phyloP scores from a whole-genome alignment of 2,888 invertebrate species.

The Apodemia mormo region DNA sequence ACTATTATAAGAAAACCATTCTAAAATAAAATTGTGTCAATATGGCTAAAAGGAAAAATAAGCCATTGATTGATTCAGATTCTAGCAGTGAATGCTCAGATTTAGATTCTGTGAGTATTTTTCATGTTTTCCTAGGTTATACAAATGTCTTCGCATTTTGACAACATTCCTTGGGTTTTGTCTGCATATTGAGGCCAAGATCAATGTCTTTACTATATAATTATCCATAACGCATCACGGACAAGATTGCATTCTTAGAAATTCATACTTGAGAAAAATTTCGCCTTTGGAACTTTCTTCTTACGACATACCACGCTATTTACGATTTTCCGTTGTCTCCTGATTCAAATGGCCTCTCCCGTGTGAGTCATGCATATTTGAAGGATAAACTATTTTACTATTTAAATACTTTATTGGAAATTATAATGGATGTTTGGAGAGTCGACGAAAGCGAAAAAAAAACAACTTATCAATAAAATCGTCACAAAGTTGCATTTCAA shows the following conservation, averaged over 20 bases:
- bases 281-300: background rate
- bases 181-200: conserved; percentile 71
- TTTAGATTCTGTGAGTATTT: conserved; percentile 89
- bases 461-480: too few species aligned
- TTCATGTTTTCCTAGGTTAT: conserved; percentile 55
- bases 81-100: conserved; percentile 92
- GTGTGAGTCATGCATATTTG: background rate
- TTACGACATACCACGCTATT: conserved; percentile 14
- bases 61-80: conserved; percentile 91
- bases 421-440: background rate
- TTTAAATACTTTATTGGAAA: too few species aligned
- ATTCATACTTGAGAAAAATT: background rate
- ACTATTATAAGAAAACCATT: conserved; percentile 38
- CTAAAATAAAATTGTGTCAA: conserved; percentile 34
- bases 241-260: background rate
- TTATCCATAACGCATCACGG: conserved; percentile 31
- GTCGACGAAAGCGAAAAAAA: background rate
- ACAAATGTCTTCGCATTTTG: conserved; percentile 51
- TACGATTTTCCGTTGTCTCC: conserved; percentile 1
- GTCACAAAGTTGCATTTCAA: too few species aligned
- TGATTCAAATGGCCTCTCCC: conserved; percentile 11
- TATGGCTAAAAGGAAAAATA: conserved; percentile 93
- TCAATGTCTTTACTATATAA: conserved; percentile 59
- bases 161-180: conserved; percentile 65
- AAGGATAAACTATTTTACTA: too few species aligned